Evolutionary conservation across 2,888 invertebrate species (phyloP).

Genomic region (Acrocera orbiculus): DNA sequence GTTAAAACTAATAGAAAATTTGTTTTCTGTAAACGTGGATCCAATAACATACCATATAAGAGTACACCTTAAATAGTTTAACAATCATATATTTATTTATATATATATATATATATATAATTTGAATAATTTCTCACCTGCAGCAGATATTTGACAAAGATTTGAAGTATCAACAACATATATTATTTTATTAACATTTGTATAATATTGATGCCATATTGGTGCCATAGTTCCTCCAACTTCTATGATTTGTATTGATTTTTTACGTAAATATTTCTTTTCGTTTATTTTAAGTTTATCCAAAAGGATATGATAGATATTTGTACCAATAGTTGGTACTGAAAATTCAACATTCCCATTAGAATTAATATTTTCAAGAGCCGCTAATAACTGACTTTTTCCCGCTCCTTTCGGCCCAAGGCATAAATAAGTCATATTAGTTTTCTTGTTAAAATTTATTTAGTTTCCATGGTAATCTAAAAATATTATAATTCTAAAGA

Average conservation of each 20-base stretch:
- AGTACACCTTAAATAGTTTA: slow-evolving; percentile 49
- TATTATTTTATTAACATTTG: slow-evolving; percentile 46
- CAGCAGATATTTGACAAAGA: slow-evolving; percentile 70
- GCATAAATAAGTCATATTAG: no score
- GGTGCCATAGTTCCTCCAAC: slow-evolving; percentile 69
- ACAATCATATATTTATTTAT: background rate
- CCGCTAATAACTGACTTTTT: slow-evolving; percentile 60
- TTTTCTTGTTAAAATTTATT: no score
- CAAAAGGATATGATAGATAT: no score
- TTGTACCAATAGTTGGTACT: slow-evolving; percentile 63
- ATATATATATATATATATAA: no score
- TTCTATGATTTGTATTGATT: slow-evolving; percentile 45
- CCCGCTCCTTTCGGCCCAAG: slow-evolving; percentile 65
- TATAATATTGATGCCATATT: slow-evolving; percentile 61
- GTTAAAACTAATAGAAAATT: slow-evolving; percentile 57
- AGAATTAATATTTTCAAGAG: slow-evolving; percentile 47
- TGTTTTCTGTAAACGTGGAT: slow-evolving; percentile 46
- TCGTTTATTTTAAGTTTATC: slow-evolving; percentile 15
- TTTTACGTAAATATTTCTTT: slow-evolving; percentile 21
- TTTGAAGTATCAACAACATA: slow-evolving; percentile 73
- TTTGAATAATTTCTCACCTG: slow-evolving; percentile 30
- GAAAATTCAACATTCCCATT: slow-evolving; percentile 63
- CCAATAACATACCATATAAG: slow-evolving; percentile 56
- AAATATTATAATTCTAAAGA: no score
- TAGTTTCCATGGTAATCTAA: no score